A percentile compares a stretch with the other conserved stretches of the same genome.
These are phyloP conservation scores for Helarctos malayanus DNA, from an alignment of 2,797 vertebrate species.

Conservation along the genomic window DNA sequence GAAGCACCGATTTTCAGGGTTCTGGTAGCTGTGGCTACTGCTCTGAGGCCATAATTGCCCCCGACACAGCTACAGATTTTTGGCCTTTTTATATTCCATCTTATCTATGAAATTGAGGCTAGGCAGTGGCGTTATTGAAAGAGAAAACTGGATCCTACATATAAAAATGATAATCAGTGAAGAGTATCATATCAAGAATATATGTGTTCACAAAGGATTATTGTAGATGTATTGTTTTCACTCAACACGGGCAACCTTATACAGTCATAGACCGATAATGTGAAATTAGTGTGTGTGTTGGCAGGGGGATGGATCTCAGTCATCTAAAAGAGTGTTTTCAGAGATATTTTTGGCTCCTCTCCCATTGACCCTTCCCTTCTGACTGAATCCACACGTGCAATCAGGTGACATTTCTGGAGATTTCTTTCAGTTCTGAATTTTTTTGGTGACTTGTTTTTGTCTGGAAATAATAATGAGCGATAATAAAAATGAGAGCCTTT, in stretches of 20 bases:
- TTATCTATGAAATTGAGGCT: constrained; percentile 8
- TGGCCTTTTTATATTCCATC: not conserved
- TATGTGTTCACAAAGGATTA: not conserved
- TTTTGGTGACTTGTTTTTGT: not conserved
- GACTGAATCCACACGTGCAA: not conserved
- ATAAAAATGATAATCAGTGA: not conserved
- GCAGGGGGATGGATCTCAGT: not conserved
- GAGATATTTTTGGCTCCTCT: not conserved
- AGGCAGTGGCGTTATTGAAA: constrained; percentile 32
- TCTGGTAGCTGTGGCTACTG: not conserved
- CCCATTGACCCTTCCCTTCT: not conserved
- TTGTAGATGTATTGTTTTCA: not conserved
- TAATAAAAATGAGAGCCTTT: not conserved
- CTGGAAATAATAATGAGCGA: constrained; percentile 43
- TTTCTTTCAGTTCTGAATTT: constrained; percentile 2
- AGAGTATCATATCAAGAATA: not conserved
- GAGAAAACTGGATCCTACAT: not conserved
- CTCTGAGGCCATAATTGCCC: not conserved
- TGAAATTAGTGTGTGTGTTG: not conserved
- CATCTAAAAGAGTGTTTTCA: not conserved
- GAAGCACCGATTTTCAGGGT: not conserved
- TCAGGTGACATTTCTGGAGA: not conserved
- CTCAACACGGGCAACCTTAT: not conserved
- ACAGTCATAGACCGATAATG: not conserved
- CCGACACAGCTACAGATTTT: not conserved